These are phyloP conservation scores for Chaetura pelagica DNA, from an alignment of 2,113 vertebrate species.

Conservation along the genomic window DNA sequence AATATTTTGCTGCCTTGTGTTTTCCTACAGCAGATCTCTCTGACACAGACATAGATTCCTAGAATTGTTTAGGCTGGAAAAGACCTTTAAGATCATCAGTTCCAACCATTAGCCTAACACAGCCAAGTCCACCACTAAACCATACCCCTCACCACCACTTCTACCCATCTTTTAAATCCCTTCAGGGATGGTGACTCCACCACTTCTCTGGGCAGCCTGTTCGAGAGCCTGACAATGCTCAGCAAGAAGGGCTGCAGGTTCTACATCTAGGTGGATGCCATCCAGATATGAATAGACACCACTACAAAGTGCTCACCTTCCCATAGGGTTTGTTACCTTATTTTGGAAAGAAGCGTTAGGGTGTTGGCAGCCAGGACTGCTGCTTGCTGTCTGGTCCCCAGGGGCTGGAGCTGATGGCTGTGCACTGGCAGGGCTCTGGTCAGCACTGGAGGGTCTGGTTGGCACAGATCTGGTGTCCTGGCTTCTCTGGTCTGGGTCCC, in stretches of 20 bases:
- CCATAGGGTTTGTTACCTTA: not conserved
- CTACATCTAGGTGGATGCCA: accelerated
- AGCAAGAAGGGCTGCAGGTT: accelerated
- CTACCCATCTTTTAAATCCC: no score
- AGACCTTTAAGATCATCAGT: no score
- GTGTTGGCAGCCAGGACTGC: not conserved
- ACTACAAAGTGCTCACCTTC: not conserved
- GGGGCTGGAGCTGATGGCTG: not conserved
- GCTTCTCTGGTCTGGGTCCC: not conserved
- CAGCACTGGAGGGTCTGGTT: not conserved
- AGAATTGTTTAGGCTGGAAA: no score
- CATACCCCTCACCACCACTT: no score
- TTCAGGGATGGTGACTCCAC: no score
- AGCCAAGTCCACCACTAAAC: no score
- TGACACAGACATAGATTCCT: not conserved
- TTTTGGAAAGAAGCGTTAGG: not conserved
- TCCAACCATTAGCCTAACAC: no score
- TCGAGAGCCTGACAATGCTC: no score
- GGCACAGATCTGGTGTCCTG: accelerated
- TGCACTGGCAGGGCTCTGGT: not conserved
- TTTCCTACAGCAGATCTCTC: not conserved
- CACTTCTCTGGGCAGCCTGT: no score
- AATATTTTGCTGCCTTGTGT: not conserved
- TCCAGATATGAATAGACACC: not conserved
- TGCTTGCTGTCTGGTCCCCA: not conserved